Conservation (phyloP, 2,113 vertebrate genomes). For the Leptosomus discolor region DNA sequence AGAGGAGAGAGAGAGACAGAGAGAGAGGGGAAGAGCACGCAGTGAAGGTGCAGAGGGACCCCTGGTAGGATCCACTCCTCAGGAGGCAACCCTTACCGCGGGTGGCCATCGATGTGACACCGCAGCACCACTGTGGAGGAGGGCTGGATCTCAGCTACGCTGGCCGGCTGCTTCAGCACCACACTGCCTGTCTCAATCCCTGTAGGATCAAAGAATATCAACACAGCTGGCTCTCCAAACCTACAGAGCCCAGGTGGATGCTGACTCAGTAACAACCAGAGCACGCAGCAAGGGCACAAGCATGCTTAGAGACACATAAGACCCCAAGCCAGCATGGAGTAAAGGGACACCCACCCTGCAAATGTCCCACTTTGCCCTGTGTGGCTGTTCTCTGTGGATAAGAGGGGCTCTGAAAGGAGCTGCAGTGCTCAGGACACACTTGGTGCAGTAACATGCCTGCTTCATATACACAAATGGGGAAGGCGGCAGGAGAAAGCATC, state of each 20-base stretch:
- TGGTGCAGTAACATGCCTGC: accelerated
- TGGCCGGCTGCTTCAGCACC: constrained; percentile 85
- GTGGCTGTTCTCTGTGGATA: not conserved
- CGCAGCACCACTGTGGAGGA: constrained; percentile 83
- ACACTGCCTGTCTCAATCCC: constrained; percentile 92
- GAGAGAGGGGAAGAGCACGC: not conserved
- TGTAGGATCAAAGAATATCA: constrained; percentile 42
- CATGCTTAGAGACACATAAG: not conserved
- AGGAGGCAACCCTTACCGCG: constrained; percentile 82
- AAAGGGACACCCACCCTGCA: not conserved
- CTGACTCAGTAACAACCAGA: not conserved
- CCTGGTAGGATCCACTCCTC: not conserved
- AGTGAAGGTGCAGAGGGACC: not conserved
- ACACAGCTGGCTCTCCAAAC: not conserved
- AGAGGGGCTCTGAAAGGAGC: not conserved
- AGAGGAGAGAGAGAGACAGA: not conserved
- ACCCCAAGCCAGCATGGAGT: not conserved
- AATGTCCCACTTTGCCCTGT: not conserved
- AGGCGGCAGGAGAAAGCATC: not conserved
- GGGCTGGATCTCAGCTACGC: constrained; percentile 85
- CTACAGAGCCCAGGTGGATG: not conserved
- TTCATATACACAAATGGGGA: not conserved
- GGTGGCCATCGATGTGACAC: constrained; percentile 94
- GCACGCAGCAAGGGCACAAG: not conserved
- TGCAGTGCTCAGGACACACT: not conserved